Evolutionary conservation across 2,797 vertebrate genomes (phyloP).

Genomic region (Bovichtus variegatus): DNA sequence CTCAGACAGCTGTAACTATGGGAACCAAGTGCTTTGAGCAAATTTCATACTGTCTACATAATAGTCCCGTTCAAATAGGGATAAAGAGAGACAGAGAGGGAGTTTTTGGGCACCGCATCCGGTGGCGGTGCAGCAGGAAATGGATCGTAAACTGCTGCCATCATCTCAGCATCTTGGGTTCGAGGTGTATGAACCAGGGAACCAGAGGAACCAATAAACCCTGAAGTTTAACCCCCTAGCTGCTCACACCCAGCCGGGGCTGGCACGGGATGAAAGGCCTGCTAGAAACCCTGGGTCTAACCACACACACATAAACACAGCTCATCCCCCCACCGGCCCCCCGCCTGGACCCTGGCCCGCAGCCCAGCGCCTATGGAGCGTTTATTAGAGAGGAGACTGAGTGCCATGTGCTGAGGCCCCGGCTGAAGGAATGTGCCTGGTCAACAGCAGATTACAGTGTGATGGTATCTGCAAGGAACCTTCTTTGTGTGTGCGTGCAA

Average conservation of each 20-base stretch:
- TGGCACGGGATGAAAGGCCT: conserved; percentile 78
- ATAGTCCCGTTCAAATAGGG: conserved; percentile 13
- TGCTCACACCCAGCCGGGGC: conserved; percentile 68
- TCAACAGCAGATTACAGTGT: conserved; percentile 73
- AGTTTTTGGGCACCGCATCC: conserved; percentile 82
- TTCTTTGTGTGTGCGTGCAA: conserved; percentile 41
- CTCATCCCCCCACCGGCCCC: conserved; percentile 71
- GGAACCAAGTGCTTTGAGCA: conserved; percentile 6
- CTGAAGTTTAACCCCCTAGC: conserved; percentile 56
- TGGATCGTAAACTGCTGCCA: conserved; percentile 87
- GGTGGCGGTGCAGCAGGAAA: conserved; percentile 82
- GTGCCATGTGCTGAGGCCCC: conserved; percentile 54
- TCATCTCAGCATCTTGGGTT: conserved; percentile 81
- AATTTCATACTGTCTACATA: conserved; percentile 15
- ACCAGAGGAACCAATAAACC: conserved; percentile 84
- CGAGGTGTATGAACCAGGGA: conserved; percentile 81
- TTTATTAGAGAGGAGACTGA: conserved; percentile 87
- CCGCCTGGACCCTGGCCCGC: conserved; percentile 81
- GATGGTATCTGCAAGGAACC: conserved; percentile 35
- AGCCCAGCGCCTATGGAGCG: conserved; percentile 59
- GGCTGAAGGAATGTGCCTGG: conserved; percentile 66
- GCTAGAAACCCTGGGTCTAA: conserved; percentile 82
- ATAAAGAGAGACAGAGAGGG: conserved; percentile 48
- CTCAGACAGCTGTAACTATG: neutral
- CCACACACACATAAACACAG: conserved; percentile 82